These are phyloP conservation scores for Pristionchus mayeri DNA, from an alignment of 2,888 invertebrate species.

Conservation along the genomic window DNA sequence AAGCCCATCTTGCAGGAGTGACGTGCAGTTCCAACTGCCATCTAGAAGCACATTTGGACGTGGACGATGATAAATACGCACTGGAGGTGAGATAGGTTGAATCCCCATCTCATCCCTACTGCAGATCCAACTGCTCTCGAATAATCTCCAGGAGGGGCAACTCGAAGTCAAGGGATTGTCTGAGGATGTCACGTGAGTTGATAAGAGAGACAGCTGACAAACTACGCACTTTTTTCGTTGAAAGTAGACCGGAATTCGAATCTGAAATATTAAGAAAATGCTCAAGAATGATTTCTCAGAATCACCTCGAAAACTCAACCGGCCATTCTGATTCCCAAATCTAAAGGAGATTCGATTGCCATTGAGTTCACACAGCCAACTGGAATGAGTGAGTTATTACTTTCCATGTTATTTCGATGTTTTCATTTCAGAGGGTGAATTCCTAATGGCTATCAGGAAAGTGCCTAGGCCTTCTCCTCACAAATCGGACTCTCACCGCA, in stretches of 20 bases:
- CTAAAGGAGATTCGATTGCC: not conserved
- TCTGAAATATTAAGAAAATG: no score
- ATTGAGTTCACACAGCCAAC: slow-evolving; percentile 5
- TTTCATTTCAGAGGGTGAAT: not conserved
- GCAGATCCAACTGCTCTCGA: not conserved
- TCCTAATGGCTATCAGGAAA: slow-evolving; percentile 12
- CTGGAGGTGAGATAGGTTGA: not conserved
- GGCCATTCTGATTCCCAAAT: not conserved
- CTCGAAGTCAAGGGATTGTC: not conserved
- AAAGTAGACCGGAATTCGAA: no score
- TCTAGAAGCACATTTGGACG: slow-evolving; percentile 4
- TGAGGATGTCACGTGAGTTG: slow-evolving; percentile 9
- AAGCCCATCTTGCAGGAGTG: not conserved
- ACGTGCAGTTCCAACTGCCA: slow-evolving; percentile 3
- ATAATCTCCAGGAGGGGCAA: not conserved
- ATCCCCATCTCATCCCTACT: not conserved
- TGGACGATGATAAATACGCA: not conserved
- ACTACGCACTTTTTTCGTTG: no score
- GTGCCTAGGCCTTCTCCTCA: not conserved
- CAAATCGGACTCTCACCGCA: not conserved
- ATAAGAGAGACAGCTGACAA: not conserved
- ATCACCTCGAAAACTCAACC: not conserved
- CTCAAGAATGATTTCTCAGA: not conserved
- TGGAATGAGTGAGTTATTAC: not conserved
- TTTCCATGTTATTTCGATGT: not conserved